phyloP scores from a whole-genome alignment of 2,113 vertebrate genomes.

The Alligator sinensis region DNA sequence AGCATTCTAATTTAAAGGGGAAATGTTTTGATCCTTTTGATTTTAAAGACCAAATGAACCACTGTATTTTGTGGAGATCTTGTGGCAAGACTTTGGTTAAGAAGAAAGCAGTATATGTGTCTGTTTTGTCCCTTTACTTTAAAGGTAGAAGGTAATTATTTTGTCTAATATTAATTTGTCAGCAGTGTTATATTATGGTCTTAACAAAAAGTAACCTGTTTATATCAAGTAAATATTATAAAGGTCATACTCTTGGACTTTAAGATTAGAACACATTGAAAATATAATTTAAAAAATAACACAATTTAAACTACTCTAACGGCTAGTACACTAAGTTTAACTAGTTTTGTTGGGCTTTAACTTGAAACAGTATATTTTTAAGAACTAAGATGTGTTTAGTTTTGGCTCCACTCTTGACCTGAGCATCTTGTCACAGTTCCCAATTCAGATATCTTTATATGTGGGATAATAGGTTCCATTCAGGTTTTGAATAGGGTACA shows the following conservation, averaged over 20 bases:
- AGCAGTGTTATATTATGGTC: not conserved
- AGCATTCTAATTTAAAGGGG: not conserved
- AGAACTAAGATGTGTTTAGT: not conserved
- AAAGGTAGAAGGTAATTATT: not conserved
- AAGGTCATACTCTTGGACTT: not conserved
- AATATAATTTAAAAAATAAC: not conserved
- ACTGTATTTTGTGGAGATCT: not conserved
- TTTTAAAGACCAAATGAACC: not conserved
- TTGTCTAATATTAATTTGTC: not conserved
- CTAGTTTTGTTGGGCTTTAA: not conserved
- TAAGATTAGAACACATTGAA: not conserved
- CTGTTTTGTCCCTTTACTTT: not conserved
- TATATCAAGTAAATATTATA: not conserved
- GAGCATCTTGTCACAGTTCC: not conserved
- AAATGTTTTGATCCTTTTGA: not conserved
- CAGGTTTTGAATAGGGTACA: not conserved
- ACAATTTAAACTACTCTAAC: not conserved
- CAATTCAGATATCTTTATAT: not conserved
- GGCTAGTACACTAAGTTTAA: not conserved
- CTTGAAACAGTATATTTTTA: not conserved
- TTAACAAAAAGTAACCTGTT: not conserved
- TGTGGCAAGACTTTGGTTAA: not conserved
- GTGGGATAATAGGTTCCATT: not conserved
- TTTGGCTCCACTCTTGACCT: not conserved
- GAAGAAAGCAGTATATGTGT: fast-evolving